Base-by-base conservation (phyloP, 2,888 invertebrate genomes). In the Cistogaster globosa region DNA sequence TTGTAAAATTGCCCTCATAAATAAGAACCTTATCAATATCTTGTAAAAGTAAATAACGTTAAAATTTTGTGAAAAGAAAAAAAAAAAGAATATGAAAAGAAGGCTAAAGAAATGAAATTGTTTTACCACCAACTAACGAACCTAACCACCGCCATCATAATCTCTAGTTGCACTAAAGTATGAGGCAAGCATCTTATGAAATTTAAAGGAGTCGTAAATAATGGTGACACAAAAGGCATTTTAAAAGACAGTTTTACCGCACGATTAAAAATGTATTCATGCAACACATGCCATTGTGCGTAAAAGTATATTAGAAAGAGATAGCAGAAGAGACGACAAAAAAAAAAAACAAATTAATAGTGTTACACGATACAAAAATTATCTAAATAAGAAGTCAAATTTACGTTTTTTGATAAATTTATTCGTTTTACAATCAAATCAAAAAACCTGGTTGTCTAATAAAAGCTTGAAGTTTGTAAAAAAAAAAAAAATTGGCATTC, bases 151-250 rank as follows among this genome's bases (percentile, higher is more conserved):
- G 38, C 57, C 71, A 72, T 68, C 48, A 45, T 38, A 72, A 71
- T 55, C 62, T 62, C 48, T 60, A 45, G 65, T 65, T 83, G 77
- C 77, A 72, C 60, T 65, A 53, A 65, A 78, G 38, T 69, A 72
- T 63, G 60, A 77, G 72, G 53, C 38, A 36, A 72, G 62, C 72
- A 62, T 80, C 76, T 77, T 82, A 58, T 82, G 74, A 55, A 82
- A 85, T 65, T 82, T 79, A 51, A 65, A 82, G 82, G 78, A 85
- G 85, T 63, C 82, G 82, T 85, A 85, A 85, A 85, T 85, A 85
- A 85, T 83, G 76, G 71, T 77, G 76, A 71, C 82, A 83, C 65
- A 83, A 82, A 72, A 42, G 12, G 12, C 32, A 48, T 69, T 78
- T 68, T 68, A 48, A 63, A 71, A 81, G 82, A 79, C 74, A 82